Conservation (phyloP, 2,888 invertebrate species). For the Synergus laeviventris region DNA sequence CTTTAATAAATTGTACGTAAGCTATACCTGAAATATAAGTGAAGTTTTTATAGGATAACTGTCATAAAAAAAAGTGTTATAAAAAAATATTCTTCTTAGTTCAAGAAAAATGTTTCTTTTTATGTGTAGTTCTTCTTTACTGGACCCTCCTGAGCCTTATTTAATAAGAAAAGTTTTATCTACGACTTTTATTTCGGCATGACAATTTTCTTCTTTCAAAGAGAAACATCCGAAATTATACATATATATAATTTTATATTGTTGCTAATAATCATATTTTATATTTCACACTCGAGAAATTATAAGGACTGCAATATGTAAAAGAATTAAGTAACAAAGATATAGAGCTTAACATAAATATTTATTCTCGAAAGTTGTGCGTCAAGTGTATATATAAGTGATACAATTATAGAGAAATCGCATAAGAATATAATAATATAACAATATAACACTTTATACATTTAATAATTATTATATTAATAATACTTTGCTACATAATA, state of each 20-base stretch:
- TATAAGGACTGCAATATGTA: slow-evolving; percentile 3
- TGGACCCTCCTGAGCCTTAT: too few species aligned
- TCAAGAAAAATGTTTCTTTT: too few species aligned
- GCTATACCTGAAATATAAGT: background rate
- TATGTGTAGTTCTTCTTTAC: too few species aligned
- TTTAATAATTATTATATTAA: background rate
- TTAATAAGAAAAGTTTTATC: too few species aligned
- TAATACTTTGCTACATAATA: background rate
- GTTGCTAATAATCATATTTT: background rate
- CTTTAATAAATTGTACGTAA: too few species aligned
- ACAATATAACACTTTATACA: slow-evolving; percentile 11
- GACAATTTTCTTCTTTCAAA: too few species aligned
- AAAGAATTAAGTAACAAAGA: slow-evolving; percentile 53
- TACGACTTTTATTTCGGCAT: too few species aligned
- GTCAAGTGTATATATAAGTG: slow-evolving; percentile 70
- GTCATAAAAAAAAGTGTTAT: too few species aligned
- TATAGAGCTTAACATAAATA: slow-evolving; percentile 70
- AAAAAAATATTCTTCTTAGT: too few species aligned
- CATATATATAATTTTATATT: too few species aligned
- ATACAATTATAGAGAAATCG: slow-evolving; percentile 72
- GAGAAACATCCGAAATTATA: too few species aligned
- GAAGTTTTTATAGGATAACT: background rate
- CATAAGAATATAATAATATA: too few species aligned
- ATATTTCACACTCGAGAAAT: background rate
- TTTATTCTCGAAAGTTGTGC: slow-evolving; percentile 73